Evolutionary conservation across 2,888 invertebrate genomes (phyloP), one percentile per base, ranked within the genome.

Genomic region (Drosophila meridionalis): DNA sequence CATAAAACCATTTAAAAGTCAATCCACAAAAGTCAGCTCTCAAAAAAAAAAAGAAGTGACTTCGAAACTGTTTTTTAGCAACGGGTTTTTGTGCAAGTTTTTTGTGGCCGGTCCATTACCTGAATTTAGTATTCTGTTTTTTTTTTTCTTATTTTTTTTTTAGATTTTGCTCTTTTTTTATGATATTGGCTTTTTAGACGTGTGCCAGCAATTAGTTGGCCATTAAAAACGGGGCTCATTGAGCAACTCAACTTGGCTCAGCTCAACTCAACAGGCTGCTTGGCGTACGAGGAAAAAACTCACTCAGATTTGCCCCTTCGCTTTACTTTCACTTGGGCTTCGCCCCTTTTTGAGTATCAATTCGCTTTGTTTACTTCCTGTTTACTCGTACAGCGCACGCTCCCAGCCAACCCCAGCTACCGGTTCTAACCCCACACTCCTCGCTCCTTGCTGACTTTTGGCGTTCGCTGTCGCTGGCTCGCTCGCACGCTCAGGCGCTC

Each of bases 1-100:
- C 83, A 87, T 87, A 90, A 89, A 90, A 85, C 81, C 76, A 90
- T 90, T 88, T 90, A 87, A 80, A 90, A 90, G 90, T 90, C 90
- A 90, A 90, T 90, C 90, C 90, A 81, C 90, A 90, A 86, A 76
- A 82, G 82, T 82, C 89, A 82, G 70, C 47, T 48, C 40, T 32
- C 38, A 59, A 56, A 56, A 56, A 56, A 20, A 20, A 20, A 20
- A 20, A 20, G 20, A 20, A 42, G 6, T 42, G 28, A 30, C 20
- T 56, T 47, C 38, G 8, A 20, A 36, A 36, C 36, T 45, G 73
- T 87, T 83, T 85, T 83, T 83, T 87, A 87, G 56, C 50, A 85
- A 77, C 62, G 74, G 58, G 76, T 75, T 69, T 61, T 38, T 47
- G 36, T 26, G 36, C 28, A 28, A 52, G 43, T 67, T 59, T 50